Base-by-base conservation (phyloP, 2,888 invertebrate genomes). In the Oasisia sp. region DNA sequence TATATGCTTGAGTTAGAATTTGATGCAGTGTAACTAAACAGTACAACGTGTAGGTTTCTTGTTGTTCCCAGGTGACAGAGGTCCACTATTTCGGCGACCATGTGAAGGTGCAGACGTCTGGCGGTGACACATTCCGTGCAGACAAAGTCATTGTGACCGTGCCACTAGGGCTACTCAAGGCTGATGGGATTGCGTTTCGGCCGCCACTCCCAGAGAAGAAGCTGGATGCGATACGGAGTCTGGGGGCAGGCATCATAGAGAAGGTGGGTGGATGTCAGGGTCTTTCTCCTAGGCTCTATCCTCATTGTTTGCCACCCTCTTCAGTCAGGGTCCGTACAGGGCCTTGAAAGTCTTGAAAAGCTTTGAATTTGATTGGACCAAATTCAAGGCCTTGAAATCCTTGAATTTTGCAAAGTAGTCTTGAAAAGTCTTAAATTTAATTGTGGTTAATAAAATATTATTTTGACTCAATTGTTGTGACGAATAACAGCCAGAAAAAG, bases 191-290 rank as follows among this genome's bases (percentile, higher is more conserved):
- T 7, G 92, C 94, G 38, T 97, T 97, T 94, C 93, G 92, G 0
- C 97, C 97, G 3, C 93, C 94, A 0, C 94, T 97, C 14, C 96
- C 97, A 0, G 94, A 95, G 1, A 91, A 93, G 14, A 97, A 97
- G 93, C 92, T 92, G 4, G 94, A 95, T 27, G 96, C 97, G 0
- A 95, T 97, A 9, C 92, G 94, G 0, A 93, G 94, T 19, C 94
- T 97, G 8, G 97, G 97, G 0, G 95, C 96, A 91, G 97, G 97
- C 5, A 93, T 95, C 38, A 96, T 97, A 89, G 97, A 97, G 94
- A 97, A 97, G 95, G 96, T 97, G 92, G 14, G 93, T 89, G 91
- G 45, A n/a, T 32, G n/a, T 11, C 90, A 50, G 27, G 8, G 12
- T 50, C 50, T 0, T 50, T 12, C 50, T 50, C 50, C 38, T 4